These are phyloP conservation scores for Nowickia ferox DNA, from an alignment of 2,888 invertebrate genomes.

Conservation along the genomic window DNA sequence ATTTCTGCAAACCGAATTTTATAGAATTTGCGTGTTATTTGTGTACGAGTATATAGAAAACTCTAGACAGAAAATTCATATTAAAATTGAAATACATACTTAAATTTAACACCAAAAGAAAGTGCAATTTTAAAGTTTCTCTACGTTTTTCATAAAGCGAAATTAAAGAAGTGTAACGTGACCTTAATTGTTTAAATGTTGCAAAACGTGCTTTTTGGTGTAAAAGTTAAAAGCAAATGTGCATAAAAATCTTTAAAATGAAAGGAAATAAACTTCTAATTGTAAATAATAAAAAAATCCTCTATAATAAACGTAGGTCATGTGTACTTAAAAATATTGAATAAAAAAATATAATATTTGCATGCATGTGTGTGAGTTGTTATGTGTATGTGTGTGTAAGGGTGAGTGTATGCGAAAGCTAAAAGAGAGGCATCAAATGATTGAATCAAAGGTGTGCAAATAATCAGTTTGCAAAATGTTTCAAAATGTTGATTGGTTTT, in stretches of 20 bases:
- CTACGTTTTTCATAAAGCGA: constrained; percentile 1
- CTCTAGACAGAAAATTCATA: background rate
- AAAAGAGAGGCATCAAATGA: background rate
- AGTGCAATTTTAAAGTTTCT: constrained; percentile 25
- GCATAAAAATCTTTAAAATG: background rate
- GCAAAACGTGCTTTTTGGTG: constrained; percentile 62
- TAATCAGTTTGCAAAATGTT: background rate
- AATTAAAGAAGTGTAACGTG: constrained; percentile 65
- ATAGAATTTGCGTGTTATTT: constrained; percentile 8
- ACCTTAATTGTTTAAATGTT: constrained; percentile 73
- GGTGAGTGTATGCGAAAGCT: background rate
- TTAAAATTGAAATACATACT: constrained; percentile 12
- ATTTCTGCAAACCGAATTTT: background rate
- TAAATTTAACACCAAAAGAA: constrained; percentile 5
- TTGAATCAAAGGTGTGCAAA: constrained; percentile 12
- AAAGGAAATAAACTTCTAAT: background rate
- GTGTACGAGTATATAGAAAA: background rate
- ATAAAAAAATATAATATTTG: background rate
- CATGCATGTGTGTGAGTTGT: background rate
- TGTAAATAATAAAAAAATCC: background rate
- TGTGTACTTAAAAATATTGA: background rate
- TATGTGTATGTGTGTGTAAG: background rate
- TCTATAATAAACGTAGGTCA: background rate
- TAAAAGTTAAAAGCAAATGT: constrained; percentile 17
- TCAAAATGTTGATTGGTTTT: background rate